Percentiles rank a stretch among this genome's conserved stretches.
Evolutionary conservation across 2,113 vertebrate species (phyloP).

Genomic region (Dipodomys spectabilis): DNA sequence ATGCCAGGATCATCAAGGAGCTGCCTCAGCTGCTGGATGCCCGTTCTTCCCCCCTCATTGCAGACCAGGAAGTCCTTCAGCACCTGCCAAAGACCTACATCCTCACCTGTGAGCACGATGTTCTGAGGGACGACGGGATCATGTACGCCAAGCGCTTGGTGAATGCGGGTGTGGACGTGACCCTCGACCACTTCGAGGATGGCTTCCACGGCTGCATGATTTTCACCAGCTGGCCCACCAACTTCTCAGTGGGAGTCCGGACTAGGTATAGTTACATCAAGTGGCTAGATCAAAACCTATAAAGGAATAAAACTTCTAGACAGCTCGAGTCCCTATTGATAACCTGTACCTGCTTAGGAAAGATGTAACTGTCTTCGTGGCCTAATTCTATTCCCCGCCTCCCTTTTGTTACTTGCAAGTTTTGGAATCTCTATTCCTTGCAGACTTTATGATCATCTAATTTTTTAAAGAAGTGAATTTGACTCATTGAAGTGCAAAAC

Average conservation of each 20-base stretch:
- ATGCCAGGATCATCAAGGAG: constrained; percentile 83
- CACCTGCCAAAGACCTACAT: constrained; percentile 93
- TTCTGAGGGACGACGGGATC: constrained; percentile 94
- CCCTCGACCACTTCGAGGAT: constrained; percentile 93
- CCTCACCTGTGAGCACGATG: constrained; percentile 96
- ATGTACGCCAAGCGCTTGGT: constrained; percentile 94
- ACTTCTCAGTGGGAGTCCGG: constrained; percentile 90
- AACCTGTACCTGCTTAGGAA: constrained; percentile 23
- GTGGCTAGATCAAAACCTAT: constrained; percentile 95
- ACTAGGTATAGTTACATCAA: constrained; percentile 92
- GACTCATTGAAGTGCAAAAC: constrained; percentile 14
- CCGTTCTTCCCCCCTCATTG: constrained; percentile 92
- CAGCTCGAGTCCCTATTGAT: not conserved
- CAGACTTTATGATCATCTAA: constrained; percentile 9
- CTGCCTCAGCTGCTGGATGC: constrained; percentile 91
- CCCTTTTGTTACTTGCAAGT: rapidly evolving
- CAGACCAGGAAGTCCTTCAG: constrained; percentile 86
- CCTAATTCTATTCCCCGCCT: not conserved
- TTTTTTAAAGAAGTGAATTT: not conserved
- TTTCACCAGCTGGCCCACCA: constrained; percentile 91
- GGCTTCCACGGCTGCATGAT: constrained; percentile 97
- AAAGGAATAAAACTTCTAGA: constrained; percentile 40
- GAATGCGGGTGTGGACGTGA: constrained; percentile 91
- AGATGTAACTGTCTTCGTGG: constrained; percentile 63
- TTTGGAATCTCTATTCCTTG: constrained; percentile 42